Evolutionary conservation across 2,113 vertebrate species (phyloP), one percentile per base, ranked within the genome.

Genomic region (Recurvirostra avosetta): DNA sequence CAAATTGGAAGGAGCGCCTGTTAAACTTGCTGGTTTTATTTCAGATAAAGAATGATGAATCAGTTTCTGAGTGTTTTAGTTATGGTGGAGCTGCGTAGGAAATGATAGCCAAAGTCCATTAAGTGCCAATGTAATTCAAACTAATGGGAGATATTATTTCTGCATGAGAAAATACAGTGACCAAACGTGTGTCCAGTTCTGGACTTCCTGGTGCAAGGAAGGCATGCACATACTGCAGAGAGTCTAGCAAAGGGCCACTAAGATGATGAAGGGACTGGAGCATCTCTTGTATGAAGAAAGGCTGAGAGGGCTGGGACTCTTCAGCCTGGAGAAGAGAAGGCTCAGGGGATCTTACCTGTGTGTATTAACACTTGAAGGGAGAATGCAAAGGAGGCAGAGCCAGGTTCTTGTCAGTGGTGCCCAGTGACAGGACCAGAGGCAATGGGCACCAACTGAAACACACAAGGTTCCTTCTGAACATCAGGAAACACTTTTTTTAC

Each of bases 391-490:
- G 26, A 6, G 34, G 12, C 15, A 7, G 40, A 70, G 38, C 38
- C 26, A 23, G 36, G 10, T 40, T 67, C 18, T 68, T 12, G 3
- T 34, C 26, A 66, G 15, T 30, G 14, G 6, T 71, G 52, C 40
- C 16, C 11, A 8, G 26, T 36, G n/a, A 27, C 55, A 40, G 50
- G 40, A 36, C 19, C 17, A 73, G 55, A 67, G 66, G 32, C 43
- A 6, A 2, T 0, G 0, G 23, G 21, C 32, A 59, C 30, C 15
- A 16, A 0, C 15, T 32, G 41, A 72, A 80, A 32, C 5, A 16
- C 58, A 15, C 26, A 15, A 68, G 20, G 15, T 4, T 52, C 5
- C 22, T 10, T 40, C 15, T 75, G 56, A 88, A 32, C 16, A 29
- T 34, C 9, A 38, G 47, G 40, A 50, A 76, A 55, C 6, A 0